These are phyloP conservation scores for Carcinoscorpius rotundicauda DNA, from an alignment of 1,140 invertebrate genomes.

Conservation along the genomic window DNA sequence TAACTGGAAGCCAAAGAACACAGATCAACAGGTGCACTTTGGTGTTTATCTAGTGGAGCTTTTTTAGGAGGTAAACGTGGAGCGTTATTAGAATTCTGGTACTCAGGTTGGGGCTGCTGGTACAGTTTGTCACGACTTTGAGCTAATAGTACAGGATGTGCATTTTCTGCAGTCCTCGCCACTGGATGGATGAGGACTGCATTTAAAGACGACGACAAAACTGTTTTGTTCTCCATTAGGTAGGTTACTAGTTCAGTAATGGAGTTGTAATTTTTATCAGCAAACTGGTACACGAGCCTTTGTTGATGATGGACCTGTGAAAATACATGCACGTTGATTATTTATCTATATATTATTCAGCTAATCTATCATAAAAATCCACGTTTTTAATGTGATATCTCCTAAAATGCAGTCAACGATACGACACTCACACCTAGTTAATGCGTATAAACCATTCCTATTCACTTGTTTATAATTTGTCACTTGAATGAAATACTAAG, in stretches of 20 bases:
- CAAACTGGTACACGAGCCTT: conserved; percentile 58
- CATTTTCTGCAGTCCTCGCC: conserved; percentile 44
- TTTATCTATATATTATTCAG: too few relatives aligned
- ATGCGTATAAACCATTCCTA: too few relatives aligned
- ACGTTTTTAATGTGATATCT: too few relatives aligned
- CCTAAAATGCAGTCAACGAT: too few relatives aligned
- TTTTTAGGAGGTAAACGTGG: not conserved
- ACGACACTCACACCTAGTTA: too few relatives aligned
- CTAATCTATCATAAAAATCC: too few relatives aligned
- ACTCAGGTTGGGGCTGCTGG: not conserved
- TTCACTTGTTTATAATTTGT: too few relatives aligned
- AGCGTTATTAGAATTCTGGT: not conserved
- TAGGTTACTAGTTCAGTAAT: conserved; percentile 86
- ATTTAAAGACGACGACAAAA: conserved; percentile 72
- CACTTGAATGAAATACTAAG: too few relatives aligned
- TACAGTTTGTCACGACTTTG: not conserved
- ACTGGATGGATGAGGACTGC: conserved; percentile 64
- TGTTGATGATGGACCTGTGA: too few relatives aligned
- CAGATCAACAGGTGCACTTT: too few relatives aligned
- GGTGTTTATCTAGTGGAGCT: not conserved
- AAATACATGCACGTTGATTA: too few relatives aligned
- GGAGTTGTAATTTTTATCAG: conserved; percentile 83
- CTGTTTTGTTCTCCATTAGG: conserved; percentile 76
- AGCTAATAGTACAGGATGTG: conserved; percentile 30
- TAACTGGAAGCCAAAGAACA: too few relatives aligned